Evolutionary conservation across 2,888 invertebrate genomes (phyloP).

Genomic region (Spilosoma lubricipeda): DNA sequence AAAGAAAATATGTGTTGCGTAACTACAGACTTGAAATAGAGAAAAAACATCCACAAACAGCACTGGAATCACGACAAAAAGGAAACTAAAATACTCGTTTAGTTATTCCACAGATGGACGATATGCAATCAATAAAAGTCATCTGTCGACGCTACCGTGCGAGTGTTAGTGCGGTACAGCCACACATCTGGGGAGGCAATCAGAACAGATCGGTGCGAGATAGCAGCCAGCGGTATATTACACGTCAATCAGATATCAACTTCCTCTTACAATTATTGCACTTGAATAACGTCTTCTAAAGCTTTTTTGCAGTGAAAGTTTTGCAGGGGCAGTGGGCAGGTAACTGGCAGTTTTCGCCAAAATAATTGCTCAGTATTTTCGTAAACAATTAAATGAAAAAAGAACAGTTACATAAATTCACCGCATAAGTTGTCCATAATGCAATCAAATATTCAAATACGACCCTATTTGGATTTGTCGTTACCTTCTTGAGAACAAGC

Average conservation of each 20-base stretch:
- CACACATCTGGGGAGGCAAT: neutral
- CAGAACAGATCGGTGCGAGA: neutral
- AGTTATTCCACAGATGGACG: neutral
- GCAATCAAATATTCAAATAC: constrained; percentile 12
- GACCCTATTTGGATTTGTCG: constrained; percentile 6
- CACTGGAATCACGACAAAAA: neutral
- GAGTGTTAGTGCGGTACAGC: neutral
- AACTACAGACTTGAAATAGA: neutral
- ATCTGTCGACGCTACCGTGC: neutral
- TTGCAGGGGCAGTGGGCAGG: neutral
- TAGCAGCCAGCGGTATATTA: neutral
- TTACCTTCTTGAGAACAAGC: constrained; percentile 15
- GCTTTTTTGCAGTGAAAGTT: neutral
- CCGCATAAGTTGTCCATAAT: neutral
- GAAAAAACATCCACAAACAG: neutral
- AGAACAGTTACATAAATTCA: neutral
- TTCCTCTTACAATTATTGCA: constrained; percentile 1
- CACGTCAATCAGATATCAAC: constrained; percentile 1
- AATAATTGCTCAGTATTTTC: neutral
- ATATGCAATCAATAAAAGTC: neutral
- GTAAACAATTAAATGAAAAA: neutral
- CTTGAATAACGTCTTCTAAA: neutral
- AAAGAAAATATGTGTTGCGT: neutral
- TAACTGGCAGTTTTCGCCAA: neutral
- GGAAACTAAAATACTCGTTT: neutral